Percentiles rank a stretch among this genome's conserved stretches.
Evolutionary conservation across 35 echinoderm and acorn worm genomes (phyloP).

Genomic region (Apostichopus californicus): DNA sequence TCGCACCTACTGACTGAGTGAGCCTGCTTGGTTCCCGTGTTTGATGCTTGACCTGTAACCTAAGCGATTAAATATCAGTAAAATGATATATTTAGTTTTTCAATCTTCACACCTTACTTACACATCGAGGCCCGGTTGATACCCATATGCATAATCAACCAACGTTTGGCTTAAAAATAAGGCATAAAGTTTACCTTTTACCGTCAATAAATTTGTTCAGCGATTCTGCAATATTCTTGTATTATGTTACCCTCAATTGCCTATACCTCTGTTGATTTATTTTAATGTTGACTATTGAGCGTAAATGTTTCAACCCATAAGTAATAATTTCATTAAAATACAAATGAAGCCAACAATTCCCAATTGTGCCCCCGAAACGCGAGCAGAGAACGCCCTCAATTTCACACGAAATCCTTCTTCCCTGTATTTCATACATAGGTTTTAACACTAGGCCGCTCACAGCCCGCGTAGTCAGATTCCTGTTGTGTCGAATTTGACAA

Average conservation of each 20-base stretch:
- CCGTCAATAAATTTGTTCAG: neutral
- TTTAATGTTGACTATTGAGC: neutral
- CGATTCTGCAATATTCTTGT: conserved; percentile 9
- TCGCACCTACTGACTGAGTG: neutral
- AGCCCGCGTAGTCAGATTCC: conserved; percentile 23
- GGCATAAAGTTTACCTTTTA: neutral
- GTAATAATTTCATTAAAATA: conserved; percentile 52
- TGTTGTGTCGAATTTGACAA: conserved; percentile 28
- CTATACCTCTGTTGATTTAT: conserved; percentile 26
- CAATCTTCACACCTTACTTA: neutral
- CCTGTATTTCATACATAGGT: conserved; percentile 48
- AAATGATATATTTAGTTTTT: neutral
- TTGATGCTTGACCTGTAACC: conserved; percentile 2
- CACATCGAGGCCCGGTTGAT: conserved; percentile 30
- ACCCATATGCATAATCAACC: neutral
- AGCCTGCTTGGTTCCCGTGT: neutral
- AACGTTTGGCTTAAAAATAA: neutral
- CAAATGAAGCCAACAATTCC: conserved; percentile 10
- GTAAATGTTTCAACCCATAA: conserved; percentile 1
- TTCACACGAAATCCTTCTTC: conserved; percentile 21
- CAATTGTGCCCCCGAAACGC: neutral
- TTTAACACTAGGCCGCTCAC: conserved; percentile 51
- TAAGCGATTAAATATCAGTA: conserved; percentile 18
- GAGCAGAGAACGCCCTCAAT: conserved; percentile 32
- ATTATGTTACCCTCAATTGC: conserved; percentile 23